These are phyloP conservation scores for Meteorus cinctellus DNA, from an alignment of 2,888 invertebrate species.

Conservation along the genomic window DNA sequence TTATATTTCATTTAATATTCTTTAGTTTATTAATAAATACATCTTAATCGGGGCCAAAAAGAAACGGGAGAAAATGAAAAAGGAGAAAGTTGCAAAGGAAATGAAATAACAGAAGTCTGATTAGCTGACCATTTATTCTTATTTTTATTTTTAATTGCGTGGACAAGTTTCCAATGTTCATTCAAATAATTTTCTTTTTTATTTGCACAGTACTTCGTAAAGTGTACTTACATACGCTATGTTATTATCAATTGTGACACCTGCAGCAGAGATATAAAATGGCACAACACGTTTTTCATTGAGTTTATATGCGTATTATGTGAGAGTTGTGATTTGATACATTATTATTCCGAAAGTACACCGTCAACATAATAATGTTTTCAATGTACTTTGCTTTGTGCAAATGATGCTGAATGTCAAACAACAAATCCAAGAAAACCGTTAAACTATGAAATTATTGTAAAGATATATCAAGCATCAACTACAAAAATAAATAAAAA, in stretches of 20 bases:
- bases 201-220: not conserved
- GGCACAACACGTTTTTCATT: not conserved
- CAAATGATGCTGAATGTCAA: not conserved
- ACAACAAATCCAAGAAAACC: not conserved
- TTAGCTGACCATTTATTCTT: not conserved
- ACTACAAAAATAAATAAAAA: not conserved
- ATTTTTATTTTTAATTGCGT: not conserved
- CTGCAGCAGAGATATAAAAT: not conserved
- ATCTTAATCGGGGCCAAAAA: constrained; percentile 59
- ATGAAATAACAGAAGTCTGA: not conserved
- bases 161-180: not conserved
- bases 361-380: not conserved
- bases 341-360: not conserved
- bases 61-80: constrained; percentile 56
- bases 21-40: constrained; percentile 24
- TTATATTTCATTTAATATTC: constrained; percentile 35
- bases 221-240: not conserved
- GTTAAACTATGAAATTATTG: not conserved
- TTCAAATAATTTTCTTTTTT: not conserved
- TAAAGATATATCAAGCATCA: not conserved
- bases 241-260: not conserved
- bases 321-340: not conserved
- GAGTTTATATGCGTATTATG: not conserved
- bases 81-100: not conserved
- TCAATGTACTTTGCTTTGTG: not conserved